Evolutionary conservation across 2,113 vertebrate species (phyloP), one percentile per base, ranked within the genome.

Genomic region (Glaucomys volans): DNA sequence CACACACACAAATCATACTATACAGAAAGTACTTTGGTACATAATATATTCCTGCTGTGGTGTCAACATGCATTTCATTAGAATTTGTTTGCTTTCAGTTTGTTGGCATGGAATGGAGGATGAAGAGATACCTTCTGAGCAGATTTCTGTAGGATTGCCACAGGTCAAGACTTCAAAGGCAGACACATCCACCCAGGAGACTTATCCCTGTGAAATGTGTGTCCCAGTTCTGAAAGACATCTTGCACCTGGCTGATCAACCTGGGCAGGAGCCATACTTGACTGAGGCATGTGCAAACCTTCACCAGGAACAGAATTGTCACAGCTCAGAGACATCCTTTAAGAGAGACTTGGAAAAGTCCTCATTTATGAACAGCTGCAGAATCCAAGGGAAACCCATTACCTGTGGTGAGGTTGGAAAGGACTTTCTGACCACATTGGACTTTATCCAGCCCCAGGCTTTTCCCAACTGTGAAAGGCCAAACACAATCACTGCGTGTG

Each of bases 1-100:
- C 10, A 35, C 37, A 32, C 26, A 52, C 13, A 14, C 37, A 66
- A 79, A 18, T 69, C 44, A 77, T 26, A 22, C 76, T 88, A 28
- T 80, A 28, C n/a, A 72, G 42, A 86, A 74, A 86, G 42, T 47
- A 44, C 22, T 37, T 88, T 16, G 17, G 75, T 59, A 62, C 35
- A 44, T 82, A 4, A 62, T 76, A 30, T 1, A 5, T 1, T 22
- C 8, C 37, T 5, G 18, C 20, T 6, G 14, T 76, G 42, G 59
- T 62, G 37, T 86, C 59, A 91, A 30, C 47, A 47, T 67, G 17
- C 1, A 74, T 62, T 57, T 93, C 66, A 91, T 69, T 40, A 81
- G n/a, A 4, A 37, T 86, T 92, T 92, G 37, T 95, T 18, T 91
- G 71, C 22, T 96, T 95, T 82, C 67, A 97, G 95, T 76, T 85